Conservation (phyloP, 2,113 vertebrate genomes). For the Pomatorhinus ruficollis region DNA sequence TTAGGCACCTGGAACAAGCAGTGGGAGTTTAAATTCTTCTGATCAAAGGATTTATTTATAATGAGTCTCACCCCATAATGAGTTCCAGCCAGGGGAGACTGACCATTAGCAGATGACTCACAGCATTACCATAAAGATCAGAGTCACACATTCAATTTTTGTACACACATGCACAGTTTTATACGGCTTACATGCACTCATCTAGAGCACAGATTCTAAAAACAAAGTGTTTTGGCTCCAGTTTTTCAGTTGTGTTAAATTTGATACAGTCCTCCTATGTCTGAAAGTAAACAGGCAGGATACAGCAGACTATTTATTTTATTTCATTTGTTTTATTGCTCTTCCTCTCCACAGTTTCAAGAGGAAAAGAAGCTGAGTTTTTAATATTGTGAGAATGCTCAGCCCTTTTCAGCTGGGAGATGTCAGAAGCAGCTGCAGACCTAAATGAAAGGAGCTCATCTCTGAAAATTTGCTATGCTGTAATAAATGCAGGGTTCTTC, state of each 20-base stretch:
- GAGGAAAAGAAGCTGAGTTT: slow-evolving; percentile 40
- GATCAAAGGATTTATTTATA: slow-evolving; percentile 69
- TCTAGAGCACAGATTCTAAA: background rate
- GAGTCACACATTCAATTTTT: background rate
- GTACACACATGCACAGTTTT: background rate
- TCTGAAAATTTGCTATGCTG: slow-evolving; percentile 53
- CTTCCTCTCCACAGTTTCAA: slow-evolving; percentile 9
- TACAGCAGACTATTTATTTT: slow-evolving; percentile 19
- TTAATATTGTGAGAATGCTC: slow-evolving; percentile 52
- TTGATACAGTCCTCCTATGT: background rate
- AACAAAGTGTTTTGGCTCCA: slow-evolving; percentile 11
- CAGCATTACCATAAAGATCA: slow-evolving; percentile 23
- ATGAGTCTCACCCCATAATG: slow-evolving; percentile 42
- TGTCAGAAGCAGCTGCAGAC: slow-evolving; percentile 61
- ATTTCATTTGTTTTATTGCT: slow-evolving; percentile 15
- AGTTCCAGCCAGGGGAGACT: slow-evolving; percentile 6
- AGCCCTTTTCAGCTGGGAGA: slow-evolving; percentile 58
- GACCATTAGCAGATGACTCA: slow-evolving; percentile 48
- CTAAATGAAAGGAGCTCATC: slow-evolving; percentile 60
- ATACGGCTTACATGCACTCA: background rate
- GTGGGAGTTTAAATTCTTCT: slow-evolving; percentile 56
- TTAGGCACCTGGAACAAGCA: slow-evolving; percentile 59
- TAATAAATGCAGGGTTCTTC: slow-evolving; percentile 41
- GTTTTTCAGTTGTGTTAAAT: background rate
- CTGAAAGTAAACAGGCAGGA: slow-evolving; percentile 25